A percentile compares a stretch with the other conserved stretches of the same genome.
These are phyloP conservation scores for Leptogaster cylindrica DNA, from an alignment of 2,888 invertebrate species.

Conservation along the genomic window DNA sequence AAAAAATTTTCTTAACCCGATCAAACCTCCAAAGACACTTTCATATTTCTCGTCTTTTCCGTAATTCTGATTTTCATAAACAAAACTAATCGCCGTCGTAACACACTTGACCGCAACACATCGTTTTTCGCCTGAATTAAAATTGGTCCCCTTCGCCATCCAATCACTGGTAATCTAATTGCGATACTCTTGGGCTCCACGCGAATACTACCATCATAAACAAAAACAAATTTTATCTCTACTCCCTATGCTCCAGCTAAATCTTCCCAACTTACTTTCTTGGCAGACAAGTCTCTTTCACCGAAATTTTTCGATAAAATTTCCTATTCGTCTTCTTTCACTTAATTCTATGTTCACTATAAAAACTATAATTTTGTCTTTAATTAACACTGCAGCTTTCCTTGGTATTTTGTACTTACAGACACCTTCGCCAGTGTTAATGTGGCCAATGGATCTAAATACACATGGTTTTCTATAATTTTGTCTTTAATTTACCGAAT, in stretches of 20 bases:
- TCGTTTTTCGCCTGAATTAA: too few relatives aligned
- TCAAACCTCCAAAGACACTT: conserved; percentile 10
- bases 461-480: conserved; percentile 23
- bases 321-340: conserved; percentile 26
- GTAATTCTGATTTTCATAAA: conserved; percentile 15
- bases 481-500: conserved; percentile 58
- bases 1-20: conserved; percentile 8
- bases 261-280: conserved; percentile 33
- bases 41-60: conserved; percentile 4
- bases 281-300: conserved; percentile 27
- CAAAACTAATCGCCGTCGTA: conserved; percentile 18
- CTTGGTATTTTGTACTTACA: conserved; percentile 30
- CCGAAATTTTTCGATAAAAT: conserved; percentile 10
- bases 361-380: conserved; percentile 3
- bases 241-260: neutral
- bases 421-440: conserved; percentile 28
- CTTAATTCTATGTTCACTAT: conserved; percentile 5
- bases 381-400: conserved; percentile 22
- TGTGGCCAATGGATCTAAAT: conserved; percentile 12
- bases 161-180: neutral
- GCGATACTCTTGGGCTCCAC: neutral
- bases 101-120: neutral
- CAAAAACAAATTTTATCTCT: conserved; percentile 24
- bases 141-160: neutral
- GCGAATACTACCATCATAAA: neutral